These are phyloP conservation scores for Rhamnusium bicolor DNA, from an alignment of 2,888 invertebrate species.

Conservation along the genomic window DNA sequence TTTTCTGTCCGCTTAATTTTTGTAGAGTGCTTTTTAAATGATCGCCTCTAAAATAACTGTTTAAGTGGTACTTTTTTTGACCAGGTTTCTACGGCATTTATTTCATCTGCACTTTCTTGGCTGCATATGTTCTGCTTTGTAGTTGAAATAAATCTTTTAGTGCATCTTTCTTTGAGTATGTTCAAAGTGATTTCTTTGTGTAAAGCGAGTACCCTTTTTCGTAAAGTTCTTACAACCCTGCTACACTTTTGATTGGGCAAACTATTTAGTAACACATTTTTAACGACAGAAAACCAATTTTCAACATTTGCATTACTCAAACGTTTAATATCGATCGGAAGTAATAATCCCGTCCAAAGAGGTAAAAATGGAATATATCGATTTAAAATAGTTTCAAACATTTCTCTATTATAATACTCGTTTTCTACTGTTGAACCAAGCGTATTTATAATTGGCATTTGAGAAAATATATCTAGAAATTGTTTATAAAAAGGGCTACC, in stretches of 20 bases:
- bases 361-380: background rate
- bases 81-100: conserved; percentile 1
- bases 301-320: background rate
- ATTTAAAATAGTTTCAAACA: background rate
- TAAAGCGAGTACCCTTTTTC: conserved; percentile 1
- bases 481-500: background rate
- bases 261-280: conserved; percentile 3
- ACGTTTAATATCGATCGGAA: background rate
- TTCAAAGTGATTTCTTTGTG: conserved; percentile 14
- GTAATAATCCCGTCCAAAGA: background rate
- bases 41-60: background rate
- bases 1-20: background rate
- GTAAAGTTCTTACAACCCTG: conserved; percentile 1
- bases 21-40: background rate
- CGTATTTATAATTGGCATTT: background rate
- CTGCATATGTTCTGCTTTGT: background rate
- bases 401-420: background rate
- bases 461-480: background rate
- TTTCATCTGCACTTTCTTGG: background rate
- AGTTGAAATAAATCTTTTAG: background rate
- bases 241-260: conserved; percentile 25
- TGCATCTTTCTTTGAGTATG: conserved; percentile 6
- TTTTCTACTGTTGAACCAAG: background rate
- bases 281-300: conserved; percentile 19
- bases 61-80: background rate